phyloP scores from a whole-genome alignment of 2,888 invertebrate species.

The Auanema sp. region DNA sequence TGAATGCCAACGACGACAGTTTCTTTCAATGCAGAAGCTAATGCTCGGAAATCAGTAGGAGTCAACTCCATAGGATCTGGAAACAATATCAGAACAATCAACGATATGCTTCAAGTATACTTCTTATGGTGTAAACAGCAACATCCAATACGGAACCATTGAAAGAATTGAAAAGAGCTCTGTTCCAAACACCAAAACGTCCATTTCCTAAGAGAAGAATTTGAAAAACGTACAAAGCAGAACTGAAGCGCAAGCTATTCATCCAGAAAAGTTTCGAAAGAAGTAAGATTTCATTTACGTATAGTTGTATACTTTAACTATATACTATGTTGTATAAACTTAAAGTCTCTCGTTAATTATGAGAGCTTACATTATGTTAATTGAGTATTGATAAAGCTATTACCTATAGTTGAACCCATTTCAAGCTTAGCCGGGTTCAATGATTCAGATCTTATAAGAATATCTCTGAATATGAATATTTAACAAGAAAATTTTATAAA shows the following conservation, averaged over 20 bases:
- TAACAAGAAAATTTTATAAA: too few relatives aligned
- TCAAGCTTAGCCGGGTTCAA: slow-evolving; percentile 5
- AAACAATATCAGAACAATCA: neutral
- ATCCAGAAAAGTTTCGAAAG: too few relatives aligned
- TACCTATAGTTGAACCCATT: slow-evolving; percentile 3
- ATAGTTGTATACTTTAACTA: too few relatives aligned
- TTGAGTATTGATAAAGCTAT: neutral
- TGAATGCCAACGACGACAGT: slow-evolving; percentile 28
- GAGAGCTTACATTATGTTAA: too few relatives aligned
- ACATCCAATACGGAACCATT: slow-evolving; percentile 33
- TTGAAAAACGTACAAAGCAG: too few relatives aligned
- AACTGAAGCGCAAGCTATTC: too few relatives aligned
- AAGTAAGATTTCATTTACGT: too few relatives aligned
- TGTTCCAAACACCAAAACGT: slow-evolving; percentile 28
- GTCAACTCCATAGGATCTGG: neutral
- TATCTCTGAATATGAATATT: neutral
- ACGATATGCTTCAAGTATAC: slow-evolving; percentile 8
- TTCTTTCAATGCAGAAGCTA: slow-evolving; percentile 4
- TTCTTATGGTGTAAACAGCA: slow-evolving; percentile 27
- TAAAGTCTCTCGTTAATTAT: neutral
- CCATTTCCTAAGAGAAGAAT: slow-evolving; percentile 19
- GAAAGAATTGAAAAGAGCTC: slow-evolving; percentile 30
- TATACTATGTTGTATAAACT: too few relatives aligned
- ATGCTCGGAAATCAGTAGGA: neutral
- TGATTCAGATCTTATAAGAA: neutral